A percentile compares a stretch with the other conserved stretches of the same genome.
phyloP scores from a whole-genome alignment of 2,888 invertebrate genomes.

The Tipula lateralis region DNA sequence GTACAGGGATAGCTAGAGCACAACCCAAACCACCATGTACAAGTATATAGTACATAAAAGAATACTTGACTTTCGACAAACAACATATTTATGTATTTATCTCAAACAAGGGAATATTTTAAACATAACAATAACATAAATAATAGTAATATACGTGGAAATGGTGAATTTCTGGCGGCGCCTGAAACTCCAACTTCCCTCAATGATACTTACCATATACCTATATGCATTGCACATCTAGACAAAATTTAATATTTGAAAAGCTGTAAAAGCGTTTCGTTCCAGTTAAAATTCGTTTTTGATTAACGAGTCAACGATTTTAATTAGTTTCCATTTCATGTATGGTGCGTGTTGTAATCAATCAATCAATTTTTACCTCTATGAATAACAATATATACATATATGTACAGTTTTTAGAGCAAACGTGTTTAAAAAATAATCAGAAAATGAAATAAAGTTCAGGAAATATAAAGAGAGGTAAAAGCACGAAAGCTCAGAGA shows the following conservation, averaged over 20 bases:
- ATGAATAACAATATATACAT: too few species aligned
- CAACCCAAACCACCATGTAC: not conserved
- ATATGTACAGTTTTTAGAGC: too few species aligned
- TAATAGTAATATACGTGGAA: not conserved
- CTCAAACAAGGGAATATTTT: constrained; percentile 11
- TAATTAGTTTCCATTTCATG: not conserved
- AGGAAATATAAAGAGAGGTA: too few species aligned
- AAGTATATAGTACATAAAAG: constrained; percentile 11
- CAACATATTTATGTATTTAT: not conserved
- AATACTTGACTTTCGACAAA: not conserved
- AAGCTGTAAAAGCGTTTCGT: not conserved
- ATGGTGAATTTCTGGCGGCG: not conserved
- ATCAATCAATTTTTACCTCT: not conserved
- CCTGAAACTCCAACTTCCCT: too few species aligned
- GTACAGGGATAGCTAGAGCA: not conserved
- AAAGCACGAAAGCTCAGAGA: too few species aligned
- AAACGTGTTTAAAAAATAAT: too few species aligned
- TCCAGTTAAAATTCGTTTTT: not conserved
- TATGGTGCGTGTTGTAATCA: not conserved
- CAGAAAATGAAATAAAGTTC: too few species aligned
- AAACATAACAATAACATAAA: not conserved
- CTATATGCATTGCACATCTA: not conserved
- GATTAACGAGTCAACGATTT: not conserved
- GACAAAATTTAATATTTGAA: too few species aligned
- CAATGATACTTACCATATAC: not conserved